phyloP scores from a whole-genome alignment of 1,140 invertebrate genomes.

The Rhagoletis zephyria region DNA sequence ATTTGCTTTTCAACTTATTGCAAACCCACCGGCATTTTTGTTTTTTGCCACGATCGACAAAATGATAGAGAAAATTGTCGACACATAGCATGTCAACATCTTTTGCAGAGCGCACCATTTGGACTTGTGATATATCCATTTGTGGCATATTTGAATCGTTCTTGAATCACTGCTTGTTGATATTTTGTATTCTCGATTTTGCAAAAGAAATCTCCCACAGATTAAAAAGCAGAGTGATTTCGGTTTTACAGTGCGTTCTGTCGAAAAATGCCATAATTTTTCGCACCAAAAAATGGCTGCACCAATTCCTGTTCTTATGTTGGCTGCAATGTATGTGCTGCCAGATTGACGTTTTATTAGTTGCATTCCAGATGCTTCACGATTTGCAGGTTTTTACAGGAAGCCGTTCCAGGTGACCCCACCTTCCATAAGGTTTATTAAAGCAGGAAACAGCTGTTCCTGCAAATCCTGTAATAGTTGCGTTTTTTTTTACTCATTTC shows the following conservation, averaged over 20 bases:
- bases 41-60: constrained; percentile 66
- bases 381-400: no score
- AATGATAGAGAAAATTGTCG: constrained; percentile 68
- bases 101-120: constrained; percentile 69
- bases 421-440: no score
- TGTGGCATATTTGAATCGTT: constrained; percentile 13
- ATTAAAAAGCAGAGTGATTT: constrained; percentile 10
- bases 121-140: constrained; percentile 59
- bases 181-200: constrained; percentile 9
- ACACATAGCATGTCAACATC: constrained; percentile 70
- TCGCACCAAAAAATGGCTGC: constrained; percentile 25
- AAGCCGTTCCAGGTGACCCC: no score
- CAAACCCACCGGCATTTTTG: constrained; percentile 67
- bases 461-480: no score
- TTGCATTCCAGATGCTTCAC: no score
- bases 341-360: not conserved
- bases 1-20: constrained; percentile 68
- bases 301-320: not conserved
- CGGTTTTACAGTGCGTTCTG: not conserved
- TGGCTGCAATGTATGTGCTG: constrained; percentile 1
- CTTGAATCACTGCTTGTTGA: not conserved
- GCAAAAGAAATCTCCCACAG: not conserved
- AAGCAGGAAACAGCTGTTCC: no score
- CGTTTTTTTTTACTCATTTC: no score
- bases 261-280: not conserved